phyloP scores from a whole-genome alignment of 2,888 invertebrate species.

The Drosophila kanekoi region DNA sequence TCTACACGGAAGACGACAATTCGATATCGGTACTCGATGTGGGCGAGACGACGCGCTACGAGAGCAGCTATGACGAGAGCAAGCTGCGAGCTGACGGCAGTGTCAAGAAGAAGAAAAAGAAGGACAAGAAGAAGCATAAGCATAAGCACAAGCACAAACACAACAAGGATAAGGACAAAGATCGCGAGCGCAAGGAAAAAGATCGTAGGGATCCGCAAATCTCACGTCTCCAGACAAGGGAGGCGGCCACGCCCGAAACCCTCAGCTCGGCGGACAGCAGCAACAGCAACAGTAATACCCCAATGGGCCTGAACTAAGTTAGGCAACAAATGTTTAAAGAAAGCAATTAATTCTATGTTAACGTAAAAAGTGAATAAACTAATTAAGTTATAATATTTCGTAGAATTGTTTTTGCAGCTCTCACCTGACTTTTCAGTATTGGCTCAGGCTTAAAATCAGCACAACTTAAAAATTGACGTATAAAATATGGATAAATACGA shows the following conservation, averaged over 20 bases:
- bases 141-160: conserved; percentile 94
- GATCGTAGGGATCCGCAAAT: conserved; percentile 85
- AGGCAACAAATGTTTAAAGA: no score
- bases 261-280: conserved; percentile 85
- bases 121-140: conserved; percentile 92
- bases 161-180: conserved; percentile 86
- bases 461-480: no score
- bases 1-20: conserved; percentile 87
- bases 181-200: conserved; percentile 85
- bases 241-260: conserved; percentile 84
- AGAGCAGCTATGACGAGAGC: conserved; percentile 76
- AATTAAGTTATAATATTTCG: background rate
- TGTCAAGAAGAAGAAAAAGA: conserved; percentile 90
- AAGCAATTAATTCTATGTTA: conserved; percentile 6
- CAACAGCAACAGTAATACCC: conserved; percentile 84
- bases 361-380: conserved; percentile 8
- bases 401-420: no score
- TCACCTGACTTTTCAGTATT: background rate
- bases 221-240: conserved; percentile 82
- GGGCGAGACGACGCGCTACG: conserved; percentile 54
- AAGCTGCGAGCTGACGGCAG: conserved; percentile 87
- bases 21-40: conserved; percentile 91
- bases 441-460: background rate
- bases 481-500: background rate
- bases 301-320: conserved; percentile 56